Evolutionary conservation across 2,888 invertebrate genomes (phyloP), one percentile per base, ranked within the genome.

Genomic region (Metallyticus violacea): DNA sequence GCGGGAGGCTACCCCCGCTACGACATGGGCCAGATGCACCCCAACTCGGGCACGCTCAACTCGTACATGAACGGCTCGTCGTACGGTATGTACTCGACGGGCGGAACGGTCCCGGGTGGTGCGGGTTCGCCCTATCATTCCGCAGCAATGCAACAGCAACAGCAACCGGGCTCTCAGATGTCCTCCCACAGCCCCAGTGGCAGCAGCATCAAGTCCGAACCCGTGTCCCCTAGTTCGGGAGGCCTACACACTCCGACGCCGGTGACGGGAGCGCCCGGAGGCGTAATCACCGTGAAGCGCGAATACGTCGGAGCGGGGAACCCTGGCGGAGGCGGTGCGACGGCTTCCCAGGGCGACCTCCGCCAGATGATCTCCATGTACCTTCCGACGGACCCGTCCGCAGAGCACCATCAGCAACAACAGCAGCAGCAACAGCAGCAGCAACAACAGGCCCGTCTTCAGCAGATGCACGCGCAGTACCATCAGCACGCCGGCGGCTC

Each of bases 21-120:
- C 92, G 97, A 98, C 91, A 97, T 97, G 95, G 93, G 95, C 1
- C 97, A 97, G 92, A 97, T 97, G 96, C 96, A 96, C 90, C 95
- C 95, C 91, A 93, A 94, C 81, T 93, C 94, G 5, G 94, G 94
- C 89, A 94, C 94, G 87, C 87, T 89, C 87, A 90, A 90, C 81
- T 93, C 95, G 90, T 96, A 97, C 91, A 96, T 97, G 94, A 97
- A 96, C 92, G 95, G 95, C 88, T 94, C 94, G 85, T 94, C 95
- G 85, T 95, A 94, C 90, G 96, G 96, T 89, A 95, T 96, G 89
- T 95, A 96, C 92, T 97, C 97, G 92, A 95, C 96, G 87, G 94
- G 95, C 88, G 89, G 91, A 77, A 89, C 89, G 78, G 88, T 88
- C 26, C 88, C 85, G 81, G 93, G 93, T 0, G 93, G 93, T 0